Conservation (phyloP, 2,797 vertebrate species). For the Oryzias sinensis region DNA sequence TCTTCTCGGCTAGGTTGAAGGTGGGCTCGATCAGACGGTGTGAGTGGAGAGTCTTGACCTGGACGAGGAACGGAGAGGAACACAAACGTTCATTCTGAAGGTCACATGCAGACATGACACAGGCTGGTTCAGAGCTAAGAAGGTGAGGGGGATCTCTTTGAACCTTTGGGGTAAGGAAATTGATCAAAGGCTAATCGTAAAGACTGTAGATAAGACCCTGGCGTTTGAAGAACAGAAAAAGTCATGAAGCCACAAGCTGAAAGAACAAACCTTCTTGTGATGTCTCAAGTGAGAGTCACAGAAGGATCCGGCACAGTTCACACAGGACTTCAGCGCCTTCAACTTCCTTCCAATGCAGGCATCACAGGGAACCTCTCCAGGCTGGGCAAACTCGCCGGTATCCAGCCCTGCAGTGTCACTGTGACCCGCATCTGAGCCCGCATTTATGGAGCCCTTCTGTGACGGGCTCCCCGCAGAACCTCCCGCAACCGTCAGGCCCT, state of each 20-base stretch:
- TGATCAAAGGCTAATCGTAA: not conserved
- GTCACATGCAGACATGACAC: not conserved
- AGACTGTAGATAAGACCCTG: not conserved
- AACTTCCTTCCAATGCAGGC: conserved; percentile 81
- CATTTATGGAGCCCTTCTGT: conserved; percentile 32
- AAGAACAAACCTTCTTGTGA: conserved; percentile 66
- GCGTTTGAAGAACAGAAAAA: not conserved
- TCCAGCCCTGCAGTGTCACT: conserved; percentile 9
- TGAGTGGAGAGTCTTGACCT: conserved; percentile 64
- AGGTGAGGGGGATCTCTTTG: not conserved
- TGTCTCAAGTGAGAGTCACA: conserved; percentile 76
- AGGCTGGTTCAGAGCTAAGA: too few relatives aligned
- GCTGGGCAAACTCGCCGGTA: conserved; percentile 66
- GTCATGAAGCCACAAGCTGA: too few relatives aligned
- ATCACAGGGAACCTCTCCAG: conserved; percentile 76
- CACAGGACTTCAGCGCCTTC: conserved; percentile 77
- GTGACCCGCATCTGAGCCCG: conserved; percentile 1
- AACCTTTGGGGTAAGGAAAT: not conserved
- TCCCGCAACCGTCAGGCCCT: conserved; percentile 57
- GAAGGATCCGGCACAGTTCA: conserved; percentile 78
- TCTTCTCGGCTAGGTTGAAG: conserved; percentile 75
- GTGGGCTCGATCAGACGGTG: conserved; percentile 77
- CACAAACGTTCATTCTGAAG: accelerated
- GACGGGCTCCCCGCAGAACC: not conserved
- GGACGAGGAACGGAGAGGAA: not conserved